phyloP scores from a whole-genome alignment of 2,113 vertebrate genomes.

The Ctenodactylus gundi region DNA sequence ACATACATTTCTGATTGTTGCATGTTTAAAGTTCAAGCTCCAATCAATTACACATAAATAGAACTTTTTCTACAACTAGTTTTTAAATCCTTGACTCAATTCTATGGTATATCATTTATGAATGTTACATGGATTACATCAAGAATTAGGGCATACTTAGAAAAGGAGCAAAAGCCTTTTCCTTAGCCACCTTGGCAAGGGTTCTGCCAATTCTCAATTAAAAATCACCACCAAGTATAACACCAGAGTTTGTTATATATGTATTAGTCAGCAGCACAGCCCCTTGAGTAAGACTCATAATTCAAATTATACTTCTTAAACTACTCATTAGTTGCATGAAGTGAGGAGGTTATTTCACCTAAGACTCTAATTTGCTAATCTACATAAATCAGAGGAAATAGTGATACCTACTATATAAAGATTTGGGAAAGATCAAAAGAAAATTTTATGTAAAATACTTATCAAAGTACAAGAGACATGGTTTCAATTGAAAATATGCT shows the following conservation, averaged over 20 bases:
- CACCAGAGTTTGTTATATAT: background rate
- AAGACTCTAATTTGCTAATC: background rate
- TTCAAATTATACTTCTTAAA: background rate
- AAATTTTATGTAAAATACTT: background rate
- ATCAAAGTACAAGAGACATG: background rate
- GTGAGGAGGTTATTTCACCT: background rate
- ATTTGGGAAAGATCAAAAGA: slow-evolving; percentile 32
- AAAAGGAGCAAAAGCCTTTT: background rate
- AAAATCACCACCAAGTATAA: background rate
- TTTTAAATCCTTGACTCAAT: background rate
- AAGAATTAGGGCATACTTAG: background rate
- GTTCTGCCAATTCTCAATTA: background rate
- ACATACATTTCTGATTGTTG: background rate
- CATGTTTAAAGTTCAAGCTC: background rate
- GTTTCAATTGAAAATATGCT: background rate
- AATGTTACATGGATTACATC: background rate
- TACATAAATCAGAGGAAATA: background rate
- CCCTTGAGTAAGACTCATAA: background rate
- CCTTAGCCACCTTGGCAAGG: background rate
- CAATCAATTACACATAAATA: background rate
- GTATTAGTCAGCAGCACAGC: background rate
- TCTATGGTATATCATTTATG: background rate
- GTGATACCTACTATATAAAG: background rate
- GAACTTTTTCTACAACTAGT: background rate
- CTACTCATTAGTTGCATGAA: background rate